Conservation (phyloP, 2,797 vertebrate genomes). For the Syncerus caffer region DNA sequence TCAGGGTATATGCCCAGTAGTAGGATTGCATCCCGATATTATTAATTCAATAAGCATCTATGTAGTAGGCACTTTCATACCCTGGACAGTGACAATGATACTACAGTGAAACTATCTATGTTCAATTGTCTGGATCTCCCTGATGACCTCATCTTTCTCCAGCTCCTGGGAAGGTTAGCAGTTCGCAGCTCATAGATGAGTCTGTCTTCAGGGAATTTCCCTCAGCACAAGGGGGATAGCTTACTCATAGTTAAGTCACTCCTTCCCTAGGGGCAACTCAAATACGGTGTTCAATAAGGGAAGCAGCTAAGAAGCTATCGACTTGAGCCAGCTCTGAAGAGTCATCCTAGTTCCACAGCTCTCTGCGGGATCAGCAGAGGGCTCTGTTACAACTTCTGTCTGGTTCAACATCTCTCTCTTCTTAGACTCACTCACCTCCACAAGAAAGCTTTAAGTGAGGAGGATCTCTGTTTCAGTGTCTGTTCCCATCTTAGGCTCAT, state of each 20-base stretch:
- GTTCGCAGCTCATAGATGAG: neutral
- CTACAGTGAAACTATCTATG: rapidly evolving
- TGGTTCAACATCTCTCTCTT: neutral
- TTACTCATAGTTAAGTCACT: neutral
- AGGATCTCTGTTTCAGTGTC: neutral
- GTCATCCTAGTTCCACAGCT: neutral
- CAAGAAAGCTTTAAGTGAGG: neutral
- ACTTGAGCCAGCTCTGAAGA: neutral
- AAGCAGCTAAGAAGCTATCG: neutral
- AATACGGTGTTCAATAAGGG: neutral
- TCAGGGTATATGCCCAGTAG: neutral
- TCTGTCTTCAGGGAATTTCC: neutral
- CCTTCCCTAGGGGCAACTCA: neutral
- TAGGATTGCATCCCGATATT: neutral
- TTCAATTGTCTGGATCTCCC: too few species aligned
- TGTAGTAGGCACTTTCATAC: neutral
- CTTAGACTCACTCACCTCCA: rapidly evolving
- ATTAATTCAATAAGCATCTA: neutral
- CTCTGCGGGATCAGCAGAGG: too few species aligned
- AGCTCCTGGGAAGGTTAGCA: neutral
- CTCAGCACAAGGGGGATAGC: too few species aligned
- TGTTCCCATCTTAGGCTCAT: neutral
- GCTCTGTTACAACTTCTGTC: neutral
- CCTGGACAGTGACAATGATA: neutral
- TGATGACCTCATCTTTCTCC: neutral